phyloP scores from a whole-genome alignment of 2,888 invertebrate genomes.

The Hypomecis atomaria region DNA sequence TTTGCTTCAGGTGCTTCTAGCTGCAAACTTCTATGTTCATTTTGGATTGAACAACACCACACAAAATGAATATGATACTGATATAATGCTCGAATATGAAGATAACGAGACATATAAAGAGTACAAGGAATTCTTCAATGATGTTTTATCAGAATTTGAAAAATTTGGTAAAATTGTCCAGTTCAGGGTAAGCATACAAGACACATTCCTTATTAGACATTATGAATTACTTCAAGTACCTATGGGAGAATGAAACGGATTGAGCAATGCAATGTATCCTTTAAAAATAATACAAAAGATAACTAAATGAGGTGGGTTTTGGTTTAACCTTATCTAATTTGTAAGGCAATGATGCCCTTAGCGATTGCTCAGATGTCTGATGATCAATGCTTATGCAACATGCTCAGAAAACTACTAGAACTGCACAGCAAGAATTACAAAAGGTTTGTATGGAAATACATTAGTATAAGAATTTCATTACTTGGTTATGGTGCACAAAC shows the following conservation, averaged over 20 bases:
- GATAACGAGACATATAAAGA: slow-evolving; percentile 91
- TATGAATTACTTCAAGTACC: background rate
- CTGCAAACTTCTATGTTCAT: slow-evolving; percentile 93
- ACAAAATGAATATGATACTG: slow-evolving; percentile 92
- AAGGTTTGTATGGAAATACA: slow-evolving; percentile 18
- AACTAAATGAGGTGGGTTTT: background rate
- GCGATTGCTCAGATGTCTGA: slow-evolving; percentile 34
- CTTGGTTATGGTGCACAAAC: no score
- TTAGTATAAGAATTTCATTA: no score
- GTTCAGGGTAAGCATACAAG: slow-evolving; percentile 84
- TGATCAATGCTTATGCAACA: background rate
- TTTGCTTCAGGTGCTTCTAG: slow-evolving; percentile 86
- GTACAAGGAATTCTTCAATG: slow-evolving; percentile 93
- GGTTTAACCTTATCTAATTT: background rate
- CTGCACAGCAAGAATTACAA: slow-evolving; percentile 6
- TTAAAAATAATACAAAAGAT: slow-evolving; percentile 28
- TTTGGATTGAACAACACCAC: slow-evolving; percentile 90
- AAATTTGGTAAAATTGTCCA: slow-evolving; percentile 87
- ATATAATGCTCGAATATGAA: slow-evolving; percentile 93
- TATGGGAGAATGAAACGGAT: background rate
- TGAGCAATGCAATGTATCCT: slow-evolving; percentile 35
- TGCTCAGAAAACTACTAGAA: slow-evolving; percentile 11
- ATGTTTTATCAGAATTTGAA: slow-evolving; percentile 93
- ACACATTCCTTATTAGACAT: background rate
- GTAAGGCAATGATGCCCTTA: slow-evolving; percentile 30